Evolutionary conservation across 2,113 vertebrate species (phyloP), one percentile per base, ranked within the genome.

Genomic region (Rana temporaria): DNA sequence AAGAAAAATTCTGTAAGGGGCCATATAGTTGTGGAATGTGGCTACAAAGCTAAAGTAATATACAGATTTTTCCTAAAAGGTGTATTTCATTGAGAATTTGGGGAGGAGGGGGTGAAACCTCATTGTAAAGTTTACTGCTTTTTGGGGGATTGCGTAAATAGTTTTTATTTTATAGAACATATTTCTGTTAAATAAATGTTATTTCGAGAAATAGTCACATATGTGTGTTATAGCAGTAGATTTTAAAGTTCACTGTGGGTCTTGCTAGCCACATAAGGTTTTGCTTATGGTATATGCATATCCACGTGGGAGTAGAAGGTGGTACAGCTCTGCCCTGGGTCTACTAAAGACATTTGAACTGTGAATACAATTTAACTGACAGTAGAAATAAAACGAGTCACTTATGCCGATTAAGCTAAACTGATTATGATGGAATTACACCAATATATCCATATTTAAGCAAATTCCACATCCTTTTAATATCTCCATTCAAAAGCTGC

Each of bases 131-230:
- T 57, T 73, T 59, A 57, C 26, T 57, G 26, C 53, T 34, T 73
- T 72, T 59, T 73, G 52, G 70, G 67, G 52, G 70, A 57, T 73
- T n/a, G 55, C n/a, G 70, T 73, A 73, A 73, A 73, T 57, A 55
- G 57, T 57, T 73, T 73, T 57, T 55, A 74, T 60, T 59, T 74
- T 74, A 59, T 32, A 74, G 71, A 60, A 74, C 30, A 59, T 20
- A 74, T 59, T 59, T 74, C 20, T 59, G 19, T n/a, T 56, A 74
- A 55, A 74, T 20, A 74, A 74, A 74, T 38, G 55, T 38, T 59
- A 74, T 59, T 20, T 60, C 2, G 34, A 20, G 30, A 74, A 74
- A 59, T 60, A 60, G 59, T 74, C 52, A 30, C 70, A 71, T 71
- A 6, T 48, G 69, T 57, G 16, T 57, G 70, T 72, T 72, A 72